phyloP scores from a whole-genome alignment of 2,113 vertebrate species.

The Pelmatolapia mariae region DNA sequence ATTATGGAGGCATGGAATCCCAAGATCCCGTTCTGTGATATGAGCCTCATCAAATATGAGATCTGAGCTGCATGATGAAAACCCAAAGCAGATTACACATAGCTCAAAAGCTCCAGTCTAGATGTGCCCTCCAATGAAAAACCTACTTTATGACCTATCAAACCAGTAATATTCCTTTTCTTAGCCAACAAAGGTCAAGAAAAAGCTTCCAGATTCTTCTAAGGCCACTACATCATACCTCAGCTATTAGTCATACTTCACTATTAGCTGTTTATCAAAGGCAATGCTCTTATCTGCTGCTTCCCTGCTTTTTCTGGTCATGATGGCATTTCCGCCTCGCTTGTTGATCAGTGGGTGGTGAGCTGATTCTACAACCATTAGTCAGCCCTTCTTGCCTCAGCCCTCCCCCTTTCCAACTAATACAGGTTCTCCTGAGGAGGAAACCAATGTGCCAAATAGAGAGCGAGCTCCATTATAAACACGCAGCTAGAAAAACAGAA shows the following conservation, averaged over 20 bases:
- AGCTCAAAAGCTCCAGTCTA: conserved; percentile 29
- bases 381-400: conserved; percentile 34
- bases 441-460: conserved; percentile 65
- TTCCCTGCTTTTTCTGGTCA: conserved; percentile 35
- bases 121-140: conserved; percentile 2
- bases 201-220: not conserved
- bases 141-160: not conserved
- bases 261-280: conserved; percentile 30
- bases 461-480: conserved; percentile 68
- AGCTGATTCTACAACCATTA: conserved; percentile 21
- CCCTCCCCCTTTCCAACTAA: conserved; percentile 23
- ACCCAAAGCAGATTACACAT: conserved; percentile 47
- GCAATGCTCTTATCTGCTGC: conserved; percentile 47
- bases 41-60: conserved; percentile 55
- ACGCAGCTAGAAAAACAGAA: conserved; percentile 69
- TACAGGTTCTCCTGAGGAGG: conserved; percentile 51
- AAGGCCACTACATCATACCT: conserved; percentile 26
- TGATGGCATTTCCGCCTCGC: conserved; percentile 27
- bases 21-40: conserved; percentile 54
- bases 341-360: conserved; percentile 1
- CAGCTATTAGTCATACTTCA: conserved; percentile 38
- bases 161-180: not conserved
- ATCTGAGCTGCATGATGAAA: conserved; percentile 61
- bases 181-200: not conserved
- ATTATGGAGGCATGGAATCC: conserved; percentile 62